Conservation (phyloP, 1,140 invertebrate genomes). For the Apis laboriosa region DNA sequence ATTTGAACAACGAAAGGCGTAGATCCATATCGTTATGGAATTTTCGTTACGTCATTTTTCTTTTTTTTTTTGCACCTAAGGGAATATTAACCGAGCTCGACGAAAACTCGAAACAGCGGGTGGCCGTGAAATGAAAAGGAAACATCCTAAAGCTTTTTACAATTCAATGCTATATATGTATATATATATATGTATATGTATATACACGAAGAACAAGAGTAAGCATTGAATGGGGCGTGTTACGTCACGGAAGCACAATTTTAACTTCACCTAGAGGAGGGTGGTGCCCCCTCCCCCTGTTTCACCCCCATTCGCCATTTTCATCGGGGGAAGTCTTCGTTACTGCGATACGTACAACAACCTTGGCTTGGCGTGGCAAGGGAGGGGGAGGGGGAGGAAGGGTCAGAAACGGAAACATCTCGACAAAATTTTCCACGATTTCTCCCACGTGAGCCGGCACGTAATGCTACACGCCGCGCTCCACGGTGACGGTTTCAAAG, state of each 20-base stretch:
- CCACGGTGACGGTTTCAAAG: constrained; percentile 69
- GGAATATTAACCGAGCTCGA: background rate
- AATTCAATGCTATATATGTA: constrained; percentile 22
- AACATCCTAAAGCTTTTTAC: constrained; percentile 40
- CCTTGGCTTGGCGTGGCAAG: too few relatives aligned
- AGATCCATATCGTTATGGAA: background rate
- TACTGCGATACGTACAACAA: constrained; percentile 22
- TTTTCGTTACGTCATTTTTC: background rate
- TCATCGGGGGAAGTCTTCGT: constrained; percentile 16
- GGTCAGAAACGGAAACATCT: constrained; percentile 62
- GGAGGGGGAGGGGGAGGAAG: constrained; percentile 34
- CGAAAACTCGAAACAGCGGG: background rate
- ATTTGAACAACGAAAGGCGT: background rate
- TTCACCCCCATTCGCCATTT: background rate
- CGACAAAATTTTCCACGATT: constrained; percentile 37
- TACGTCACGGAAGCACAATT: constrained; percentile 41
- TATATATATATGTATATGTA: too few relatives aligned
- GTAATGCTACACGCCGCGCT: constrained; percentile 42
- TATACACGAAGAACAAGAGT: constrained; percentile 4
- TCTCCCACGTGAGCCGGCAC: constrained; percentile 35
- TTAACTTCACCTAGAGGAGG: constrained; percentile 11
- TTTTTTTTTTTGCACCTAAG: background rate
- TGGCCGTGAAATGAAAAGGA: constrained; percentile 34
- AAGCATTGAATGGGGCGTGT: constrained; percentile 31
- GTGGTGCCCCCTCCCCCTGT: too few relatives aligned